These are phyloP conservation scores for Sphinx pinastri DNA, from an alignment of 2,888 invertebrate species.

Conservation along the genomic window DNA sequence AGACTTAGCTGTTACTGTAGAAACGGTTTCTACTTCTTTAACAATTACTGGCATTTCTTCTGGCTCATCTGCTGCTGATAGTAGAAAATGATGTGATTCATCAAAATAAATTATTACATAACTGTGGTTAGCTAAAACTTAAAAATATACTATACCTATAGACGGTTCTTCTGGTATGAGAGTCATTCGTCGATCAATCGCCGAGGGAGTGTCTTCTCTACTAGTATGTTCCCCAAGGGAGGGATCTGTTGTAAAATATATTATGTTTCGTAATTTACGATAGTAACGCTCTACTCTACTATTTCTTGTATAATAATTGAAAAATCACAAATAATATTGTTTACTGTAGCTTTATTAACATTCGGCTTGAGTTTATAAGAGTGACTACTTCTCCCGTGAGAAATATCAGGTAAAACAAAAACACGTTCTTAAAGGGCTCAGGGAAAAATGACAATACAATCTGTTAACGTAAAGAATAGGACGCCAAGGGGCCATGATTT, in stretches of 20 bases:
- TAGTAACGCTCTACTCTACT: neutral
- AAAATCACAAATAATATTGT: too few relatives aligned
- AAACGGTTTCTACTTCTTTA: neutral
- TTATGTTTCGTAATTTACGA: slow-evolving; percentile 34
- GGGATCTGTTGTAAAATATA: slow-evolving; percentile 58
- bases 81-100: slow-evolving; percentile 1
- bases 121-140: slow-evolving; percentile 25
- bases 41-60: neutral
- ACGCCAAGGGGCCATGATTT: too few relatives aligned
- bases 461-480: too few relatives aligned
- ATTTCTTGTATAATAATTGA: neutral
- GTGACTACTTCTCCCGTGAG: too few relatives aligned
- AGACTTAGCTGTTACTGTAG: neutral
- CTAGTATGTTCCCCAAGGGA: slow-evolving; percentile 56
- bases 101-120: neutral
- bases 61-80: slow-evolving; percentile 8
- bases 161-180: slow-evolving; percentile 63
- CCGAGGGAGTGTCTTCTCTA: slow-evolving; percentile 64
- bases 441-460: too few relatives aligned
- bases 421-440: too few relatives aligned
- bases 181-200: slow-evolving; percentile 74
- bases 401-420: too few relatives aligned
- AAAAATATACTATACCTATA: slow-evolving; percentile 23
- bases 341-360: too few relatives aligned
- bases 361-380: too few relatives aligned